Base-by-base conservation (phyloP, 92 coral and sea anemone species). In the Phenganax stokvisi region DNA sequence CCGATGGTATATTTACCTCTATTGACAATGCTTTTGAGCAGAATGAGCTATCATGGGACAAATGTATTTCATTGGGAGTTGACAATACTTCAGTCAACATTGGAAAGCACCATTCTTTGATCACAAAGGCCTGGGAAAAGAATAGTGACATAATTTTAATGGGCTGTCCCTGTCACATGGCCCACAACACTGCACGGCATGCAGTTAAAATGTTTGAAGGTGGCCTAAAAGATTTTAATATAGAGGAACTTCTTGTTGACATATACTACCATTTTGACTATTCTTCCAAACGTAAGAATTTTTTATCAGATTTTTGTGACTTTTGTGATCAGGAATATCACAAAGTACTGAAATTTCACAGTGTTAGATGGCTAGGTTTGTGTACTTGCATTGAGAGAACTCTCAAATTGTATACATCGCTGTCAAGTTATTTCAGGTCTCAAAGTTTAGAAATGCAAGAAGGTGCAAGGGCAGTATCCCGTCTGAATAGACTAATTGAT, bases 241-340 rank as follows among this genome's bases (percentile, higher is more conserved):
- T 77, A 12, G 61, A 77, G 58, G 70, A 77, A 77, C 16, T 77
- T 10, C 82, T 77, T 58, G 82, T 77, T 27, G 82, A 77, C 61
- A 17, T 77, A 12, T 77, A 28, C 44, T 77, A 56, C 54, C 82
- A 77, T 68, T 77, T 77, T 29, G 52, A 77, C 20, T 72, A 72
- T 72, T 72, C 72, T 12, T 77, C 82, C 56, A 77, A 77, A 54
- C 51, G 71, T 30, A 77, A 58, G 68, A 77, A 77, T 77, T n/a
- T 58, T 6, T 29, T 77, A 51, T 56, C 20, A 30, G 76, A 72
- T 28, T 72, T 72, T 20, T 20, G 25, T 20, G 25, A 20, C 25
- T 20, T 20, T 20, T 20, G 25, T 20, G 25, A 20, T 20, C 25
- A 20, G 25, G 25, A 71, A 11, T 67, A 9, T 51, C 11, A 51